phyloP scores from a whole-genome alignment of 2,797 vertebrate species.

The Luscinia luscinia region DNA sequence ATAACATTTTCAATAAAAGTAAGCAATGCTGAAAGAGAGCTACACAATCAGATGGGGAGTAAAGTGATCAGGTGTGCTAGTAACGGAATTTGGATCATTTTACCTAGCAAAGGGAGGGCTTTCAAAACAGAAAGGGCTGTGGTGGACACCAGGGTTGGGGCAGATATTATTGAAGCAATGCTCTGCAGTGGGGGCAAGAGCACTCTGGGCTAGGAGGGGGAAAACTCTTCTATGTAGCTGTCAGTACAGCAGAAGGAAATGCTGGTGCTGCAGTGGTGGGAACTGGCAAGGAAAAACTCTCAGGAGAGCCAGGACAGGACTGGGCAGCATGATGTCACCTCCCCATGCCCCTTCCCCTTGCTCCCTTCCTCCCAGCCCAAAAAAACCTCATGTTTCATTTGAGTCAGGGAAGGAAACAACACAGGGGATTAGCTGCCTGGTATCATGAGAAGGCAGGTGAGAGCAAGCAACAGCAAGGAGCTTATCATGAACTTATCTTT shows the following conservation, averaged over 20 bases:
- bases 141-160: not conserved
- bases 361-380: not conserved
- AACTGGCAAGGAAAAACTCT: not conserved
- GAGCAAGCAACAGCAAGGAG: not conserved
- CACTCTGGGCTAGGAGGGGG: rapidly evolving
- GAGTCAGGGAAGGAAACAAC: not conserved
- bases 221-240: not conserved
- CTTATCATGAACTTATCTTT: not conserved
- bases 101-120: not conserved
- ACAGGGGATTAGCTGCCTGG: not conserved
- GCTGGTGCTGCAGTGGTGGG: not conserved
- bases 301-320: not conserved
- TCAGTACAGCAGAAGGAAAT: not conserved
- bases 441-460: not conserved
- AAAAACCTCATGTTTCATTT: not conserved
- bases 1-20: not conserved
- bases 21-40: not conserved
- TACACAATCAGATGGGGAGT: rapidly evolving
- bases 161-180: not conserved
- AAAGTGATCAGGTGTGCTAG: not conserved
- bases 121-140: not conserved
- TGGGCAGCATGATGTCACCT: not conserved
- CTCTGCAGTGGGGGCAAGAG: not conserved
- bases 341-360: not conserved
- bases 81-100: not conserved